phyloP scores from a whole-genome alignment of 2,888 invertebrate genomes.

The Hypolimnas misippus region DNA sequence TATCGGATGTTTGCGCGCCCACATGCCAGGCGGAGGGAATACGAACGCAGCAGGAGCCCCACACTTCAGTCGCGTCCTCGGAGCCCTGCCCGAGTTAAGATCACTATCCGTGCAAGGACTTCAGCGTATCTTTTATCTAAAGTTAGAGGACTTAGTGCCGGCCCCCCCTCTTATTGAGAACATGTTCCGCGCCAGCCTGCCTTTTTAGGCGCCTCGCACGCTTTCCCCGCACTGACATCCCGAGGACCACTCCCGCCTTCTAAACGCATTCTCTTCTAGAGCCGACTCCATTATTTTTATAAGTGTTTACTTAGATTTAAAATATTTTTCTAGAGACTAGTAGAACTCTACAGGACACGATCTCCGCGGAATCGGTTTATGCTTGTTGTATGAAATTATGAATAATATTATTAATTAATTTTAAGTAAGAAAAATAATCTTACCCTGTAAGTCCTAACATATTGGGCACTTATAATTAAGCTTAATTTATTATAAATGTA shows the following conservation, averaged over 20 bases:
- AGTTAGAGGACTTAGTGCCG: slow-evolving; percentile 95
- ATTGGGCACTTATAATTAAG: slow-evolving; percentile 57
- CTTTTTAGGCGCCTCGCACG: slow-evolving; percentile 86
- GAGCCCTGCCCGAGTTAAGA: slow-evolving; percentile 96
- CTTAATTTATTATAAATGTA: slow-evolving; percentile 78
- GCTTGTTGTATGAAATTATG: slow-evolving; percentile 48
- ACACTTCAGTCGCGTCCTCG: slow-evolving; percentile 96
- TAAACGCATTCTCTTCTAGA: slow-evolving; percentile 67
- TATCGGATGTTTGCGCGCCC: slow-evolving; percentile 96
- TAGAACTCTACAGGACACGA: slow-evolving; percentile 74
- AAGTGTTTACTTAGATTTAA: slow-evolving; percentile 74
- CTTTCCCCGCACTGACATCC: slow-evolving; percentile 46
- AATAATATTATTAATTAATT: slow-evolving; percentile 40
- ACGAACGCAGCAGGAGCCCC: slow-evolving; percentile 95
- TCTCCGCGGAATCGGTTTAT: slow-evolving; percentile 80
- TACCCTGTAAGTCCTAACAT: slow-evolving; percentile 58
- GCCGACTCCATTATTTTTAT: slow-evolving; percentile 80
- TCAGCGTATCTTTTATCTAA: slow-evolving; percentile 96
- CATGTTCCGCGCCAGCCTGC: slow-evolving; percentile 97
- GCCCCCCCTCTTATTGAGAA: slow-evolving; percentile 97
- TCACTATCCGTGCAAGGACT: slow-evolving; percentile 96
- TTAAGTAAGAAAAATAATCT: slow-evolving; percentile 58
- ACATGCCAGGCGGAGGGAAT: slow-evolving; percentile 95
- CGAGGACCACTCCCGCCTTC: slow-evolving; percentile 79
- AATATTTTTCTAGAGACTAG: slow-evolving; percentile 79